phyloP scores from a whole-genome alignment of 2,797 vertebrate species.

The Lophura swinhoii region DNA sequence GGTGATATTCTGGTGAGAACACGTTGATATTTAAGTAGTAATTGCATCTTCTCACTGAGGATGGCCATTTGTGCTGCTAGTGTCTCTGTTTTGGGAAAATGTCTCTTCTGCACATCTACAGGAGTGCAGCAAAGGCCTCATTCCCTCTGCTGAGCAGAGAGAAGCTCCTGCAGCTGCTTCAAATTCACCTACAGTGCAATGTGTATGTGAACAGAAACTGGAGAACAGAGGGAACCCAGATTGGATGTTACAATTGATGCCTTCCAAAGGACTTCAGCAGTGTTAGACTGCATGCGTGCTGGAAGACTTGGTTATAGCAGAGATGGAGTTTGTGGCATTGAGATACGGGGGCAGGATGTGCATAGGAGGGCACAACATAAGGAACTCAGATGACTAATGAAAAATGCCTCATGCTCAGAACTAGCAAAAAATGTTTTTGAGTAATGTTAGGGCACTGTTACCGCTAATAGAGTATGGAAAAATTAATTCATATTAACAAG shows the following conservation, averaged over 20 bases:
- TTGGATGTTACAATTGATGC: neutral
- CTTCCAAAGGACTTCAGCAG: neutral
- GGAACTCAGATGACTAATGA: neutral
- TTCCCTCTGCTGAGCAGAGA: neutral
- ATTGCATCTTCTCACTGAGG: accelerated
- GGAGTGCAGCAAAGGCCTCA: neutral
- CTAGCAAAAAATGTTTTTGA: neutral
- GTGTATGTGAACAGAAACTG: neutral
- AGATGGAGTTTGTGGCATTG: too few species aligned
- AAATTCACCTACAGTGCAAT: neutral
- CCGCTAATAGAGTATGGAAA: neutral
- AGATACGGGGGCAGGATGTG: neutral
- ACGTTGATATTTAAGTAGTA: neutral
- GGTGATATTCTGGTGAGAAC: neutral
- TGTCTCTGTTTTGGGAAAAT: neutral
- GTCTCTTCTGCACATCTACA: neutral
- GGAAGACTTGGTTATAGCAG: neutral
- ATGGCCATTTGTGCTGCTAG: neutral
- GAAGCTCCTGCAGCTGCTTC: neutral
- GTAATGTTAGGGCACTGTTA: neutral
- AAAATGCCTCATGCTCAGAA: neutral
- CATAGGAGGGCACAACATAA: neutral
- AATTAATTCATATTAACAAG: neutral
- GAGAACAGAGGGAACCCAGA: neutral
- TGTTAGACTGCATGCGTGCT: neutral